These are phyloP conservation scores for Drosophila eohydei DNA, from an alignment of 2,888 invertebrate species.

Conservation along the genomic window DNA sequence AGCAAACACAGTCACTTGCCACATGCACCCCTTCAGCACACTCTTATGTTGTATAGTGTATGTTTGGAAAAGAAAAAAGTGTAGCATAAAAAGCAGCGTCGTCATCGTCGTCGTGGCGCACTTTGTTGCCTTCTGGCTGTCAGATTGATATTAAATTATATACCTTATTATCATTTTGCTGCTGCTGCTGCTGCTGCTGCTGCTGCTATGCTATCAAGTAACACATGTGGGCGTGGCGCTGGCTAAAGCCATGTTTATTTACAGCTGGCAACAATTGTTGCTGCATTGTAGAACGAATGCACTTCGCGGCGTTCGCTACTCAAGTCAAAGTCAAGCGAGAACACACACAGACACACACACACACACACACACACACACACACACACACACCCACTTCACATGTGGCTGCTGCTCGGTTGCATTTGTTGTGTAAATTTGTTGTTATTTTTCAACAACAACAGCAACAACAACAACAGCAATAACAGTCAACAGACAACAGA, in stretches of 20 bases:
- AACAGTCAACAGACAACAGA: constrained; percentile 22
- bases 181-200: constrained; percentile 28
- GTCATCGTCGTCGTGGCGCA: constrained; percentile 56
- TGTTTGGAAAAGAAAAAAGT: constrained; percentile 46
- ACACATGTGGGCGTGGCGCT: constrained; percentile 55
- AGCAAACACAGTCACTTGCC: not conserved
- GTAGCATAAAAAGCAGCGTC: constrained; percentile 63
- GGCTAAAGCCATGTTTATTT: constrained; percentile 78
- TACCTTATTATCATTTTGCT: constrained; percentile 83
- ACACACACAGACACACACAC: not conserved
- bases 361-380: not conserved
- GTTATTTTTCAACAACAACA: constrained; percentile 65
- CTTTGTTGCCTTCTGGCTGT: constrained; percentile 75
- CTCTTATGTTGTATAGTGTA: constrained; percentile 34
- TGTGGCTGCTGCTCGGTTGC: constrained; percentile 65
- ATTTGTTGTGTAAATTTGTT: constrained; percentile 79
- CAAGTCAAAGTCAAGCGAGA: constrained; percentile 66
- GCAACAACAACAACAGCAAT: constrained; percentile 20
- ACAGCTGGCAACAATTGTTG: constrained; percentile 82
- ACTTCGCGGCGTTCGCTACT: constrained; percentile 61
- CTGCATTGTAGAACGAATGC: constrained; percentile 64
- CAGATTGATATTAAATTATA: constrained; percentile 84
- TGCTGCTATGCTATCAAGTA: constrained; percentile 34
- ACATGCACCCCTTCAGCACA: not conserved
- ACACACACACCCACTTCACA: constrained; percentile 65